Conservation (phyloP, 2,888 invertebrate genomes). For the Drosophila incognita region DNA sequence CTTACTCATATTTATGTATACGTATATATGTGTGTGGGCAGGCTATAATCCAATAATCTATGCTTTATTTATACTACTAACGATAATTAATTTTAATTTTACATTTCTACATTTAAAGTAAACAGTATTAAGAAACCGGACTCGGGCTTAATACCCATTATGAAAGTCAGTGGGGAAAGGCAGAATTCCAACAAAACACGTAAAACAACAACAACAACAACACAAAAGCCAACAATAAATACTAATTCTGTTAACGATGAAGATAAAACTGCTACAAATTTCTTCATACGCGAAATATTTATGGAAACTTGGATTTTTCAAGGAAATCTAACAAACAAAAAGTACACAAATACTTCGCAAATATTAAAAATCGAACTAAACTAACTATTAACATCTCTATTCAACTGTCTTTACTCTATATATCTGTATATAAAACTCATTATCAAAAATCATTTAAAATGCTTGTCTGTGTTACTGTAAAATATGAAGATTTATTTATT, state of each 20-base stretch:
- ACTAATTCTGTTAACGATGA: not conserved
- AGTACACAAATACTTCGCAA: slow-evolving; percentile 34
- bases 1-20: not conserved
- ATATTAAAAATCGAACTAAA: not conserved
- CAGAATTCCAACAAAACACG: slow-evolving; percentile 38
- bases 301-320: slow-evolving; percentile 58
- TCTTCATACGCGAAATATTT: slow-evolving; percentile 52
- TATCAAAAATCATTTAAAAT: slow-evolving; percentile 16
- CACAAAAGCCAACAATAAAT: slow-evolving; percentile 15
- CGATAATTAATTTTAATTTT: slow-evolving; percentile 22
- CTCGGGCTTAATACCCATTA: slow-evolving; percentile 51
- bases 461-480: slow-evolving; percentile 11
- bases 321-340: slow-evolving; percentile 35
- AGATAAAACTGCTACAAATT: slow-evolving; percentile 15
- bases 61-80: slow-evolving; percentile 6
- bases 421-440: not conserved
- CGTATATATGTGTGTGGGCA: not conserved
- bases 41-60: not conserved
- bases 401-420: not conserved
- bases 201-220: slow-evolving; percentile 37
- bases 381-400: not conserved
- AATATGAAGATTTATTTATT: not conserved
- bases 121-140: slow-evolving; percentile 41
- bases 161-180: slow-evolving; percentile 52
- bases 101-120: slow-evolving; percentile 44